Evolutionary conservation across 2,113 vertebrate species (phyloP), one percentile per base, ranked within the genome.

Genomic region (Corydoras maculifer): DNA sequence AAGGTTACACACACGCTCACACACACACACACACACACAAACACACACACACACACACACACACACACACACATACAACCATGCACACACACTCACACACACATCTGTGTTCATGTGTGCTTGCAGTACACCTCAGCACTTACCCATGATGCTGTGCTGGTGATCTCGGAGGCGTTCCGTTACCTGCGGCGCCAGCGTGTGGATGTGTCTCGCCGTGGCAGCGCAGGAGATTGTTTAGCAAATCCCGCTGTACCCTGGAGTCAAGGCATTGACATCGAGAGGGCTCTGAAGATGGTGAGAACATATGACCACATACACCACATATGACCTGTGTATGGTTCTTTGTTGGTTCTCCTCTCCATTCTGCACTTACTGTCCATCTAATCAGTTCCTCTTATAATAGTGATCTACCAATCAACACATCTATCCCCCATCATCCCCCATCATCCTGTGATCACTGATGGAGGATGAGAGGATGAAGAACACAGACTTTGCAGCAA

Each of bases 131-230:
- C 97, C 0, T 98, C 97, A 62, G 97, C 97, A 0, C 81, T 99
- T 87, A 98, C 96, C 70, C 95, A 99, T 0, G 97, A 99, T 12
- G 92, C 93, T 25, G 92, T 99, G 75, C 87, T 99, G 15, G 94
- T 98, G 80, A 93, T 99, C 48, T 92, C 91, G 0, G 96, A 99
- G 83, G 97, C 97, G 48, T 98, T 99, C 78, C 92, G 95, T 8
- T 97, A 98, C 83, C 91, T 99, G 72, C 92, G 97, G 68, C 90
- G 93, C 48, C 95, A 97, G 78, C 89, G 95, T 2, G 95, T 98
- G 69, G 97, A 99, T 57, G 94, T 98, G 58, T 98, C 96, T 57
- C 91, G 95, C 53, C 90, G 97, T 81, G 96, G 96, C 18, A 98
- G 94, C 14, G 94, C 96, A 1, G 96, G 96, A 62, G 96, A 98